Evolutionary conservation across 2,888 invertebrate species (phyloP), one percentile per base, ranked within the genome.

Genomic region (Phengaris arion): DNA sequence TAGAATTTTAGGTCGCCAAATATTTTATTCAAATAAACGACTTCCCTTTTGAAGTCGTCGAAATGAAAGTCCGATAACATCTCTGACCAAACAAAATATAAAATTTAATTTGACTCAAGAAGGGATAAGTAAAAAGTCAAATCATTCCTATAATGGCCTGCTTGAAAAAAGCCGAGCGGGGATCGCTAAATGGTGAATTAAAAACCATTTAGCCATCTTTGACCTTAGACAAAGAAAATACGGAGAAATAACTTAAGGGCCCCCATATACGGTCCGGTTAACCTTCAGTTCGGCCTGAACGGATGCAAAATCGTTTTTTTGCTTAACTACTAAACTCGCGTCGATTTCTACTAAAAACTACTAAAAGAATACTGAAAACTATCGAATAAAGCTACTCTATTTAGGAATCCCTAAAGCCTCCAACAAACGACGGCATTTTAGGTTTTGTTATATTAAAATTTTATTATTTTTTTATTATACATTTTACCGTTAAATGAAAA

Each of bases 1-100:
- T 22, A 59, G 10, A 0, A 10, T 22, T 22, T 59, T 59, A 59
- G 22, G 35, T 35, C 35, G 64, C 35, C 64, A 64, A 64, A 64
- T 12, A 35, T 64, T 55, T n/a, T 55, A 55, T 55, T 0, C 6
- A 55, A n/a, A 64, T 22, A 64, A 64, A 59, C 12, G 64, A 64
- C 13, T 64, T 64, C 64, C 52, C 35, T 45, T 45, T 64, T 45
- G 35, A 64, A 64, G 35, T 45, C 35, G 13, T 12, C 64, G 35
- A 64, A 64, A 64, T 64, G 64, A 64, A 45, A 64, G 35, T 64
- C 64, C 64, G 64, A 64, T 64, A 64, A 6, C 64, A 64, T 64
- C 64, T 64, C 64, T 12, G 35, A 64, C 64, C 22, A 64, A 64
- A 64, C 64, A 35, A 35, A 64, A 35, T 35, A 15, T 45, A 35